Conservation (phyloP, 2,113 vertebrate genomes). For the Nycticebus coucang region DNA sequence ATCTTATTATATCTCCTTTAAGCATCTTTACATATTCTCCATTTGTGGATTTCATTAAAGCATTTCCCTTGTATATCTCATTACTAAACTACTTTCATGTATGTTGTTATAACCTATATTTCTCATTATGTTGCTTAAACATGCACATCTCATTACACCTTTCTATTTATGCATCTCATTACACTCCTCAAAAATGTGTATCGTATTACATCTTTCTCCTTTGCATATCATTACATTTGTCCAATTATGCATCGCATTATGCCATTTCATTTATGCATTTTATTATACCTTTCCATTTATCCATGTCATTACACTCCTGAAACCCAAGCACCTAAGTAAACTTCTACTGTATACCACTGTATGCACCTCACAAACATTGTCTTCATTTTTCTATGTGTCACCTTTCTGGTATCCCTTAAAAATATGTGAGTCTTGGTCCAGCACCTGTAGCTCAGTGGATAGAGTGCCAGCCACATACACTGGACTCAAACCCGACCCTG, state of each 20-base stretch:
- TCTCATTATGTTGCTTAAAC: constrained; percentile 73
- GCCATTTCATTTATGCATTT: constrained; percentile 69
- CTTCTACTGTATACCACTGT: not conserved
- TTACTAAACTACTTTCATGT: constrained; percentile 80
- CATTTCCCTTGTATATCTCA: constrained; percentile 69
- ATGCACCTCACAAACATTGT: not conserved
- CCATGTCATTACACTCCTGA: constrained; percentile 56
- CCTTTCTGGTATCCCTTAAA: not conserved
- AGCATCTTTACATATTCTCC: constrained; percentile 76
- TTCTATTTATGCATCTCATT: constrained; percentile 78
- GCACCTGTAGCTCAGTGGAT: too few relatives aligned
- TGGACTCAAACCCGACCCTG: too few relatives aligned
- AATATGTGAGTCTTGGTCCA: not conserved
- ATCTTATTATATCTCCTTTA: constrained; percentile 79
- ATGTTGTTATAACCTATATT: constrained; percentile 80
- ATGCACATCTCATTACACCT: constrained; percentile 80
- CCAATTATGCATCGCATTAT: constrained; percentile 77
- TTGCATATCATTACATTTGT: constrained; percentile 72
- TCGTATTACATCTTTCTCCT: constrained; percentile 70
- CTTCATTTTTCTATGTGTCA: not conserved
- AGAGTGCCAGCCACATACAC: too few relatives aligned
- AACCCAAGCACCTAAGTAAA: constrained; percentile 44
- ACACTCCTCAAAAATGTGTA: constrained; percentile 70
- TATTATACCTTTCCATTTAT: constrained; percentile 62
- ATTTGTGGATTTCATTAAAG: constrained; percentile 76